Percentiles rank a stretch among this genome's conserved stretches.
phyloP scores from a whole-genome alignment of 2,797 vertebrate species.

The Halcyon chelicuti region DNA sequence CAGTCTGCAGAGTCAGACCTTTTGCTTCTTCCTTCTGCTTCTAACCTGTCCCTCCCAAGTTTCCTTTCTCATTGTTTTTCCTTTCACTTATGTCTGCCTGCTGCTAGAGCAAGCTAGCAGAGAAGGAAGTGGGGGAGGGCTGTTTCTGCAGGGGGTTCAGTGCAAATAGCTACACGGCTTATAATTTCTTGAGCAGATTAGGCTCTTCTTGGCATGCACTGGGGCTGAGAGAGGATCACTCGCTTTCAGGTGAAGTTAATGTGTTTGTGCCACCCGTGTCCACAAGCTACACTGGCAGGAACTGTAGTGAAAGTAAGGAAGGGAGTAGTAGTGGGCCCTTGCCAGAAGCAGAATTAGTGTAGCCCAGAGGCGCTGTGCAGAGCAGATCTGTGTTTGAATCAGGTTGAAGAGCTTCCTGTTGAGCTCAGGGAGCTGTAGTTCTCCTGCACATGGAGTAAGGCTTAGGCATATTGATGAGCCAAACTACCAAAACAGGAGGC shows the following conservation, averaged over 20 bases:
- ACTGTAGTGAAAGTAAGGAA: background rate
- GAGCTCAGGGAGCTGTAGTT: background rate
- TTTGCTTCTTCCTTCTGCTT: conserved; percentile 71
- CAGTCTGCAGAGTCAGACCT: conserved; percentile 54
- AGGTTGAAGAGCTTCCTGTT: background rate
- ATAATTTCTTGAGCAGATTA: conserved; percentile 45
- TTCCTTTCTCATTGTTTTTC: conserved; percentile 72
- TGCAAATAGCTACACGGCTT: conserved; percentile 1
- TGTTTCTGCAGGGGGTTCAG: conserved; percentile 33
- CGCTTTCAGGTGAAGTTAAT: background rate
- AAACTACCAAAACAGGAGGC: background rate
- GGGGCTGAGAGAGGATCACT: background rate
- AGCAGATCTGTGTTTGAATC: background rate
- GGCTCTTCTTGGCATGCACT: background rate
- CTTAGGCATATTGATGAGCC: background rate
- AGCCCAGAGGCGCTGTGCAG: background rate
- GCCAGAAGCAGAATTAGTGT: background rate
- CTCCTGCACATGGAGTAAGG: background rate
- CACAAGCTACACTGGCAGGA: background rate
- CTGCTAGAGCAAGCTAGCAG: conserved; percentile 5
- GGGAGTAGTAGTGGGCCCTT: background rate
- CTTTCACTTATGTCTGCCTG: conserved; percentile 69
- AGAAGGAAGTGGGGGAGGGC: conserved; percentile 67
- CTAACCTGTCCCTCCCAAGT: conserved; percentile 69
- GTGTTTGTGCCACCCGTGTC: background rate